Conservation (phyloP, 2,888 invertebrate genomes). For the Pyrrhosoma nymphula region DNA sequence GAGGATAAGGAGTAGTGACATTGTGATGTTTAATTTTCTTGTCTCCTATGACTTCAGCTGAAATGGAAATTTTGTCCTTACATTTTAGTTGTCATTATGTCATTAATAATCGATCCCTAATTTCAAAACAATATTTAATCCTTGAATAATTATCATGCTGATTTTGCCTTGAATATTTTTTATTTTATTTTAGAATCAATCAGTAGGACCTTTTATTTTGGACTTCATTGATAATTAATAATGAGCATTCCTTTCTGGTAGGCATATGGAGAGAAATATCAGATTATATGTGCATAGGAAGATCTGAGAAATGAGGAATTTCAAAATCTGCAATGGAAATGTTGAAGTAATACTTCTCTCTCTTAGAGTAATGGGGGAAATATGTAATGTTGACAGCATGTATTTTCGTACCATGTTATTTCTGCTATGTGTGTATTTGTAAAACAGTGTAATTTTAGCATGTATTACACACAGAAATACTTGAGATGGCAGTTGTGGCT, state of each 20-base stretch:
- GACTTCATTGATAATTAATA: not conserved
- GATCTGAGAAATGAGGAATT: not conserved
- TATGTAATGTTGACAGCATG: conserved; percentile 59
- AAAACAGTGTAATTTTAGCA: conserved; percentile 51
- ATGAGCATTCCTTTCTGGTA: not conserved
- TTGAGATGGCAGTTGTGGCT: conserved; percentile 58
- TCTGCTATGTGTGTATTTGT: conserved; percentile 60
- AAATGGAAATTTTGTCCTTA: not conserved
- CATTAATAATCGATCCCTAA: not conserved
- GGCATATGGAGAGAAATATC: not conserved
- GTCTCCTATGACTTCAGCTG: not conserved
- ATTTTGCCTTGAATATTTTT: not conserved
- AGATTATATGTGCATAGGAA: not conserved
- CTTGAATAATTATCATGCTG: too few relatives aligned
- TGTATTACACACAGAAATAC: conserved; percentile 50
- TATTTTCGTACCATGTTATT: conserved; percentile 66
- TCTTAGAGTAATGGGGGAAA: conserved; percentile 8
- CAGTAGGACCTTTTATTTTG: too few relatives aligned
- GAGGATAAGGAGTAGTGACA: not conserved
- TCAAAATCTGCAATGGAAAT: not conserved
- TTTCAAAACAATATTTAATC: not conserved
- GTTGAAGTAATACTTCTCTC: not conserved
- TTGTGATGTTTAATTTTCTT: not conserved
- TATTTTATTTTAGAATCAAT: not conserved
- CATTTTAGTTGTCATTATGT: not conserved